Percentiles rank a stretch among this genome's conserved stretches.
phyloP scores from a whole-genome alignment of 2,888 invertebrate genomes.

The Ophonus ardosiacus region DNA sequence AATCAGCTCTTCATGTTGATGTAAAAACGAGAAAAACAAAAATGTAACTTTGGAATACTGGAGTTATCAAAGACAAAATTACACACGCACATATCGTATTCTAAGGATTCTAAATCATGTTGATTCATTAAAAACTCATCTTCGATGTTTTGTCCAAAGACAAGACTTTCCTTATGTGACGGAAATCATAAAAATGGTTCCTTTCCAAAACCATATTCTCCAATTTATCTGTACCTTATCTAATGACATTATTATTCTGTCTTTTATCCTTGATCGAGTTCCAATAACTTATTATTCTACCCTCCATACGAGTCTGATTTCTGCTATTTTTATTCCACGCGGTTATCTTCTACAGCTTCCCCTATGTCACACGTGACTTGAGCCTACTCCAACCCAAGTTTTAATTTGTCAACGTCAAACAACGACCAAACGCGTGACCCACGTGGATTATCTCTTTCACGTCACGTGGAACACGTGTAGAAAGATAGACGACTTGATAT shows the following conservation, averaged over 20 bases:
- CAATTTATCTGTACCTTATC: not conserved
- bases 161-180: too few relatives aligned
- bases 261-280: not conserved
- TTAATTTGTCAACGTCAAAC: constrained; percentile 57
- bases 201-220: too few relatives aligned
- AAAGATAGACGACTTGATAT: not conserved
- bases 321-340: constrained; percentile 37
- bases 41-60: too few relatives aligned
- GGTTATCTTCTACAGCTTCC: constrained; percentile 6
- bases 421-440: not conserved
- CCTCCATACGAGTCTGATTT: constrained; percentile 8
- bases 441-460: constrained; percentile 44
- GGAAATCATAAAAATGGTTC: too few relatives aligned
- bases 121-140: too few relatives aligned
- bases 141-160: too few relatives aligned
- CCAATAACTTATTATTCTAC: constrained; percentile 41
- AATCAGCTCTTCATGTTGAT: too few relatives aligned
- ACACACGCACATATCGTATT: too few relatives aligned
- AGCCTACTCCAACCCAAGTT: constrained; percentile 9
- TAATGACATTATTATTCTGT: not conserved
- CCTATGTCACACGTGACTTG: constrained; percentile 28
- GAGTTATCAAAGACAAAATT: too few relatives aligned
- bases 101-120: too few relatives aligned
- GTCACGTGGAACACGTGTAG: constrained; percentile 42
- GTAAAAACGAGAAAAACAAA: too few relatives aligned